Conservation (phyloP, 2,888 invertebrate genomes). For the Biston betularia region DNA sequence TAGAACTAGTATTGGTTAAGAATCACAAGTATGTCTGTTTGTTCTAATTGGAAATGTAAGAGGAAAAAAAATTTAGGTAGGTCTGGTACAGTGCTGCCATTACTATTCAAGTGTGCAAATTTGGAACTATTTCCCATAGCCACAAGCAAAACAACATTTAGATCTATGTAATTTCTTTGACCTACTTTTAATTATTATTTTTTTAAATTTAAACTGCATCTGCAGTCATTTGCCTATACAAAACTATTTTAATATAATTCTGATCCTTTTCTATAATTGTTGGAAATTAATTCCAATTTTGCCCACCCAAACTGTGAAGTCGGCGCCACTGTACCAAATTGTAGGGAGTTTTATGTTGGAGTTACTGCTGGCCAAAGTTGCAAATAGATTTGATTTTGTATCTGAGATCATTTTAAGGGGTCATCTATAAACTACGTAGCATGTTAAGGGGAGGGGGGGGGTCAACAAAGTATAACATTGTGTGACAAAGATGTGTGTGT, state of each 20-base stretch:
- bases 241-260: not conserved
- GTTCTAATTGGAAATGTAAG: too few relatives aligned
- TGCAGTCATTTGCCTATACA: too few relatives aligned
- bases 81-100: not conserved
- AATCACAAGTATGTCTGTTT: not conserved
- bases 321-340: not conserved
- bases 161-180: not conserved
- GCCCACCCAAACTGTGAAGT: not conserved
- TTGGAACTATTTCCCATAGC: not conserved
- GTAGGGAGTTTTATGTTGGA: conserved; percentile 1
- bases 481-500: too few relatives aligned
- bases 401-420: not conserved
- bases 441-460: too few relatives aligned
- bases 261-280: not conserved
- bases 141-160: not conserved
- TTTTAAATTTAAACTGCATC: too few relatives aligned
- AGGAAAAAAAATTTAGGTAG: too few relatives aligned
- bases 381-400: not conserved
- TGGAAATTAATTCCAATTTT: not conserved
- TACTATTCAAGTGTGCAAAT: not conserved
- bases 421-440: too few relatives aligned
- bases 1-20: not conserved
- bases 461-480: too few relatives aligned
- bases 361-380: not conserved
- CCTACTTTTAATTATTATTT: too few relatives aligned